Base-by-base conservation (phyloP, 2,888 invertebrate species). In the Hemithea aestivaria region DNA sequence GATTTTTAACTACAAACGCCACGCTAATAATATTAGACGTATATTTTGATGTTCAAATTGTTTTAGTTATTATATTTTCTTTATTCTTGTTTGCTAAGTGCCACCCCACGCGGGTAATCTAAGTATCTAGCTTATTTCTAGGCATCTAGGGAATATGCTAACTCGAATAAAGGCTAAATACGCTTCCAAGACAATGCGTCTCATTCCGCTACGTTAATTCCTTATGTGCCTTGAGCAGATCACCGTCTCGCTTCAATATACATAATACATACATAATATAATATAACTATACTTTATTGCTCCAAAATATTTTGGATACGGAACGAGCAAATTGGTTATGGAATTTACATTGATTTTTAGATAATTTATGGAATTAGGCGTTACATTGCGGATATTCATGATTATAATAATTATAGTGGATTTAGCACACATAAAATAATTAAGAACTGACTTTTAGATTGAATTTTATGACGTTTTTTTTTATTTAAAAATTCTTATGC, bases 151-250 rank as follows among this genome's bases (percentile, higher is more conserved):
- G 69, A 69, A 56, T 69, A 73, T 54, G 62, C 73, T 75, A 74
- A 66, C 40, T 64, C 59, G 66, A 73, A 67, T 62, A 69, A 71
- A 67, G 68, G 59, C 56, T 70, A 60, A 21, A 48, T 48, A 66
- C 53, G 58, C 56, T 54, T 57, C 51, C 56, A 46, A 53, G 60
- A 62, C 61, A 51, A 45, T 31, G 49, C 53, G 61, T 57, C 65
- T 50, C 51, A 48, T 57, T 62, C 57, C 54, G 62, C 79, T 83
- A 82, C 80, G 44, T 80, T 73, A 85, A 85, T 84, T 84, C 84
- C 84, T 83, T 68, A 73, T 69, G 83, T 84, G 84, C 84, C 66
- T 73, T 76, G 81, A 78, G 79, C 82, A 78, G 78, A 66, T 66
- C 57, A 64, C 61, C 73, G 74, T 68, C 74, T 69, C 58, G 32